A percentile compares a stretch with the other conserved stretches of the same genome.
phyloP scores from a whole-genome alignment of 2,888 invertebrate species.

The Drosophila putrida region DNA sequence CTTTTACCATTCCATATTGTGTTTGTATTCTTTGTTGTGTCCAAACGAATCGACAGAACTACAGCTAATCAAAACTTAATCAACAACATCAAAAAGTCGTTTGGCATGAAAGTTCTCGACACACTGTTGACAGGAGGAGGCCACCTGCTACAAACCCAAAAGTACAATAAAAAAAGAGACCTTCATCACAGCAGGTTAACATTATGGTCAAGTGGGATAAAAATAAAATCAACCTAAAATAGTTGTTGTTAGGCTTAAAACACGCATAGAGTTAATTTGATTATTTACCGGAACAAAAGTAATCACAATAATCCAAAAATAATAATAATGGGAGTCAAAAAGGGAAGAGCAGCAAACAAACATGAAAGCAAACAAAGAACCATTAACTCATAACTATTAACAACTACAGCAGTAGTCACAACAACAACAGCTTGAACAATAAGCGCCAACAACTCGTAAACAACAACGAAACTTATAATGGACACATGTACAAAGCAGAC shows the following conservation, averaged over 20 bases:
- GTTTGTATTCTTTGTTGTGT: constrained; percentile 19
- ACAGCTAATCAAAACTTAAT: constrained; percentile 74
- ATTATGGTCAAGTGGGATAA: constrained; percentile 19
- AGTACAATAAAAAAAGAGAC: constrained; percentile 14
- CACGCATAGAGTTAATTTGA: constrained; percentile 71
- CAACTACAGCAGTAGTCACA: constrained; percentile 57
- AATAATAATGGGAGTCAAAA: constrained; percentile 70
- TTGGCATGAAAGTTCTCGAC: constrained; percentile 51
- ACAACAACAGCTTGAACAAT: constrained; percentile 17
- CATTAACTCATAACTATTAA: constrained; percentile 82
- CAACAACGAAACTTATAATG: constrained; percentile 79
- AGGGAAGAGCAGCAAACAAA: constrained; percentile 54
- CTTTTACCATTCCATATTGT: constrained; percentile 11
- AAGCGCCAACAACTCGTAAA: constrained; percentile 71
- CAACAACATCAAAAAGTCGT: constrained; percentile 75
- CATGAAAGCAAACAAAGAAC: constrained; percentile 69
- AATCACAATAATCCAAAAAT: constrained; percentile 80
- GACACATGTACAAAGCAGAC: constrained; percentile 72
- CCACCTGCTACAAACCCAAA: constrained; percentile 31
- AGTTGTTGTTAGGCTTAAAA: constrained; percentile 18
- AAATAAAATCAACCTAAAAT: constrained; percentile 5
- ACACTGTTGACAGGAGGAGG: constrained; percentile 4
- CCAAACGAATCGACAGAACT: constrained; percentile 16
- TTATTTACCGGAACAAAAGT: constrained; percentile 74
- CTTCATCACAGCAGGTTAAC: constrained; percentile 28